These are phyloP conservation scores for Orchesellides sinensis DNA, from an alignment of 2,888 invertebrate genomes.

Conservation along the genomic window DNA sequence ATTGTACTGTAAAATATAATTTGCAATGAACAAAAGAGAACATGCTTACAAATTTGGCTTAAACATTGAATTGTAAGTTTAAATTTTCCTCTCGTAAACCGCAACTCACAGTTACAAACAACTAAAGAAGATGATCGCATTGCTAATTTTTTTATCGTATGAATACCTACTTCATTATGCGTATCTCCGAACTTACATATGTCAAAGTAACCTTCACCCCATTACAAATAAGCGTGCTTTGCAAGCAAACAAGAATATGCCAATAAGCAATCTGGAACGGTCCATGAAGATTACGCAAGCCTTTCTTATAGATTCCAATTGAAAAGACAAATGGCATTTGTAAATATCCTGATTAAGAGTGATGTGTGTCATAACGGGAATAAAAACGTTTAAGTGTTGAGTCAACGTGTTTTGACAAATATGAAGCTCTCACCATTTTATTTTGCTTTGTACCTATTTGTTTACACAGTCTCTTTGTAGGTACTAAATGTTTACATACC, in stretches of 20 bases:
- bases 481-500: no score
- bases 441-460: no score
- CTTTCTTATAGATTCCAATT: no score
- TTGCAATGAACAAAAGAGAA: slow-evolving; percentile 28
- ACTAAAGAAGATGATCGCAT: no score
- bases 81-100: not conserved
- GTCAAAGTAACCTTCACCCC: slow-evolving; percentile 48
- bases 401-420: no score
- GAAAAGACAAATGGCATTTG: not conserved
- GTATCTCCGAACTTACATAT: not conserved
- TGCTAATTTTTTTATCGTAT: no score
- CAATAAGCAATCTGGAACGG: slow-evolving; percentile 35
- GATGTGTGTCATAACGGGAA: not conserved
- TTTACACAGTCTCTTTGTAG: no score
- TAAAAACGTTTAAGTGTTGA: no score
- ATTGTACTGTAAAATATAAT: slow-evolving; percentile 6
- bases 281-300: not conserved
- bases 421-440: no score
- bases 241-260: not conserved
- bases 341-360: not conserved
- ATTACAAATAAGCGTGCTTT: slow-evolving; percentile 15
- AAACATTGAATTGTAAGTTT: not conserved
- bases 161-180: no score
- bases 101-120: no score
- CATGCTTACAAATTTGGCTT: not conserved